Evolutionary conservation across 2,888 invertebrate genomes (phyloP).

Genomic region (Dynastes hyllus): DNA sequence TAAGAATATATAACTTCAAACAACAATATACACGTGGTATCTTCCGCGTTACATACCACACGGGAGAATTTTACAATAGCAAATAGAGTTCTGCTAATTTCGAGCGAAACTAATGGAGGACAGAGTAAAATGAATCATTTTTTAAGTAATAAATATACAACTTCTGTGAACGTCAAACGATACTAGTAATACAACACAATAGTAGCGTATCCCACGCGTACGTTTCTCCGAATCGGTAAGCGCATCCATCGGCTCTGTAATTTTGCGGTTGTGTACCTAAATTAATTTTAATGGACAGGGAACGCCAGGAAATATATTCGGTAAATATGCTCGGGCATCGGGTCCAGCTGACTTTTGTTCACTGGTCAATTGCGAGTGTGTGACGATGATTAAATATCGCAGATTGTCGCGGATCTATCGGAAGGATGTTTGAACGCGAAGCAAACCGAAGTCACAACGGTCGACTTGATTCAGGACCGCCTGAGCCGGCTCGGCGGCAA

Average conservation of each 20-base stretch:
- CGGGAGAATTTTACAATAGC: no score
- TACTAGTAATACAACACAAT: conserved; percentile 42
- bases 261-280: conserved; percentile 43
- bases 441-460: background rate
- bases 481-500: conserved; percentile 3
- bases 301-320: conserved; percentile 34
- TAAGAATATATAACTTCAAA: no score
- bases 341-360: background rate
- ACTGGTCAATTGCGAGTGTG: conserved; percentile 21
- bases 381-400: conserved; percentile 4
- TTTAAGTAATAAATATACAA: conserved; percentile 34
- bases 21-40: no score
- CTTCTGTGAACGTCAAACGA: conserved; percentile 44
- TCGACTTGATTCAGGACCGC: no score
- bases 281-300: conserved; percentile 37
- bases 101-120: conserved; percentile 21
- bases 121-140: conserved; percentile 36
- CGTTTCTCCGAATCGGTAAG: conserved; percentile 37
- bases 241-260: conserved; percentile 44
- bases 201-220: conserved; percentile 39
- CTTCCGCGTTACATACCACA: no score
- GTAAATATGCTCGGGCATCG: conserved; percentile 11
- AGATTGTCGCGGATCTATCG: conserved; percentile 12
- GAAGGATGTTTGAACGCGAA: background rate
- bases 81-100: conserved; percentile 16